Evolutionary conservation across 1,140 invertebrate species (phyloP), one percentile per base, ranked within the genome.

Genomic region (Nasonia longicornis): DNA sequence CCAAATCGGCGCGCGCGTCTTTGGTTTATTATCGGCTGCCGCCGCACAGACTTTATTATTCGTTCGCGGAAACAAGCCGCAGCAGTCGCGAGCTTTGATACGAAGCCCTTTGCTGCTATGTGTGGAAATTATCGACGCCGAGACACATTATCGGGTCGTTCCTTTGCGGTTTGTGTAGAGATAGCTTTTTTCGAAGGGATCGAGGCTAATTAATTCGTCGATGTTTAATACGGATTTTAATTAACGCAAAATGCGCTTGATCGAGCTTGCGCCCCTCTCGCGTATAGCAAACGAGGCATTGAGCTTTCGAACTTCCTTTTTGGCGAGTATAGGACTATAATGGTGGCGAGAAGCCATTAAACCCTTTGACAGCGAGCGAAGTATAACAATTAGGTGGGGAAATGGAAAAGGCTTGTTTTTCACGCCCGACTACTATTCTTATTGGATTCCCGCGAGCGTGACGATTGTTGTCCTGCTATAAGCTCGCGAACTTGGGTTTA

Each of bases 341-440:
- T 35, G 3, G 31, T n/a, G 45, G 45, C n/a, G 31, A 35, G 31
- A 81, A 76, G 73, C 73, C 66, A 76, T 81, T 81, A 66, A 81
- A 81, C 58, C 69, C 80, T 77, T 81, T 77, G 74, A 77, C 74
- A 77, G 69, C 20, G 26, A 69, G 35, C n/a, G 35, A 79, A 82
- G 29, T 52, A 11, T 52, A 20, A 79, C 81, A 81, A 81, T 81
- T 81, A 81, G 70, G 6, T 26, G 16, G 83, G 81, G 85, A 86
- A 87, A 87, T 87, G 86, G 85, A 84, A 87, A 87, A 87, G 84
- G 81, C 86, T 87, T 87, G 86, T 87, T 87, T 86, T 87, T 87
- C 83, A 66, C 76, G 83, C 29, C 0, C 26, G 26, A 26, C 26
- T 26, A 26, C 26, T 26, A 26, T 26, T 26, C 26, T 26, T 26